Evolutionary conservation across 2,888 invertebrate species (phyloP).

Genomic region (Trachelus iudaicus): DNA sequence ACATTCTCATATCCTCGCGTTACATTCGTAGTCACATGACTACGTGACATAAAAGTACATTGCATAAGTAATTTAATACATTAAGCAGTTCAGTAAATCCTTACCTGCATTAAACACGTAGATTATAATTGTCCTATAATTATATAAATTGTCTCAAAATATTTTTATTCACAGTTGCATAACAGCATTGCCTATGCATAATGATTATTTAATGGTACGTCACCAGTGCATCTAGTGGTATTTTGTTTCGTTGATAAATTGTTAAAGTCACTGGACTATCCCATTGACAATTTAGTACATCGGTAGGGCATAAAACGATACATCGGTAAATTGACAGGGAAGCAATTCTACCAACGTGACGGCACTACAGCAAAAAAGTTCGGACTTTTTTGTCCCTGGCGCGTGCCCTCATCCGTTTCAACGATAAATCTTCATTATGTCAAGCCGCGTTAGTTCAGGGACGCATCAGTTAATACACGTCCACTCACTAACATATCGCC

Average conservation of each 20-base stretch:
- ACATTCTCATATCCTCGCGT: too few relatives aligned
- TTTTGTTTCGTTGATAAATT: not conserved
- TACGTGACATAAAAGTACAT: too few relatives aligned
- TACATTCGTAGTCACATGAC: too few relatives aligned
- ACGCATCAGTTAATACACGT: not conserved
- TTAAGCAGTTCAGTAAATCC: too few relatives aligned
- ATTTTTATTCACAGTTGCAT: not conserved
- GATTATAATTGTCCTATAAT: too few relatives aligned
- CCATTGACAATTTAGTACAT: not conserved
- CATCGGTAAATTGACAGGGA: not conserved
- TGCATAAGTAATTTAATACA: too few relatives aligned
- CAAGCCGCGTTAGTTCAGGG: not conserved
- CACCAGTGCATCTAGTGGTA: not conserved
- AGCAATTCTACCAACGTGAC: not conserved
- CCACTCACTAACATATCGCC: not conserved
- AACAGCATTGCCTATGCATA: not conserved
- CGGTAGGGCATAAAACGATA: not conserved
- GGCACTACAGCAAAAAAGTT: not conserved
- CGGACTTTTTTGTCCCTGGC: not conserved
- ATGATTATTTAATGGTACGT: not conserved
- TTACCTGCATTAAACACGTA: too few relatives aligned
- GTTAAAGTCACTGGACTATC: not conserved
- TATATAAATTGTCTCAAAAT: too few relatives aligned
- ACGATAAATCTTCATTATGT: not conserved
- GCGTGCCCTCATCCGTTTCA: not conserved